Evolutionary conservation across 2,113 vertebrate species (phyloP).

Genomic region (Rhadina sibilatrix): DNA sequence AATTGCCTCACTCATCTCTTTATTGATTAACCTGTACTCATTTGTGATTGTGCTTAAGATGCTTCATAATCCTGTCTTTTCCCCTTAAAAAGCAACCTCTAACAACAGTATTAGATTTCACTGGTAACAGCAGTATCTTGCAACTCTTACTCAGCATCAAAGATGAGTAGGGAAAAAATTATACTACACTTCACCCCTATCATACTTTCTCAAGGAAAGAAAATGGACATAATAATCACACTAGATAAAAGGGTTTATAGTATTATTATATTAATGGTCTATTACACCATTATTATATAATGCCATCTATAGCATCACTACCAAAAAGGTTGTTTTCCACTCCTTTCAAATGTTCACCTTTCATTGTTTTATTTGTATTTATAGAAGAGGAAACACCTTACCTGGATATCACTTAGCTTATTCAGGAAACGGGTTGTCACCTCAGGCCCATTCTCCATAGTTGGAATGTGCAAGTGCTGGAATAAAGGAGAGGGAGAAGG

Average conservation of each 20-base stretch:
- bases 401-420: constrained; percentile 82
- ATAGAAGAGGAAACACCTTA: constrained; percentile 43
- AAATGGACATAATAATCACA: neutral
- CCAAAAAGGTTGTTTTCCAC: neutral
- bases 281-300: neutral
- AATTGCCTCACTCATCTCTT: neutral
- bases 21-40: neutral
- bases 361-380: neutral
- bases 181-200: neutral
- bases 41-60: neutral
- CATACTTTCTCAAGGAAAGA: neutral
- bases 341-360: neutral
- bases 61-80: neutral
- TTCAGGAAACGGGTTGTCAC: constrained; percentile 77
- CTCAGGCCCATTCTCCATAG: constrained; percentile 76
- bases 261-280: too few relatives aligned
- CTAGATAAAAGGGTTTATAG: neutral
- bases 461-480: constrained; percentile 81
- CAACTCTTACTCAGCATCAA: neutral
- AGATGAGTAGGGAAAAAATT: neutral
- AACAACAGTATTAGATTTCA: neutral
- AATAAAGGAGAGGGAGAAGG: neutral
- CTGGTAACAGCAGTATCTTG: neutral
- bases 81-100: neutral
- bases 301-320: neutral